phyloP scores from a whole-genome alignment of 2,797 vertebrate species.

The Urocyon cinereoargenteus region DNA sequence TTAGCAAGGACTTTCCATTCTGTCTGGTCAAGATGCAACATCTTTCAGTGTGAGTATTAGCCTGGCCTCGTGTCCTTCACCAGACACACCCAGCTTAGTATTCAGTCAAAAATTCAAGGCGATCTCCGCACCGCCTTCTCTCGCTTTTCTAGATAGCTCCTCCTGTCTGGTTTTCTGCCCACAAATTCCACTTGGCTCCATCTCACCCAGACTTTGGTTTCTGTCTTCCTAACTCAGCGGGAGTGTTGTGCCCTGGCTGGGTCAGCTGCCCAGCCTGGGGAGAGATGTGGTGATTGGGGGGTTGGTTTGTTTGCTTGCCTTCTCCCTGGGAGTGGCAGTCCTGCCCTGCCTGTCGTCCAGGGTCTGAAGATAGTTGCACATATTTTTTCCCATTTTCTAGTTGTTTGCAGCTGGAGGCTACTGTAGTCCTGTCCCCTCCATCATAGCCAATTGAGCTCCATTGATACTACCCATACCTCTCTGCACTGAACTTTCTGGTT shows the following conservation, averaged over 20 bases:
- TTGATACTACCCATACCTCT: not conserved
- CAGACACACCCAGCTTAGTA: fast-evolving
- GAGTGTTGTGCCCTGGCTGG: not conserved
- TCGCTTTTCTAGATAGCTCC: not conserved
- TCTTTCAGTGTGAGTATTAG: not conserved
- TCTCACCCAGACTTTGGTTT: not conserved
- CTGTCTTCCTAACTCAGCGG: not conserved
- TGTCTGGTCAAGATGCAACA: not conserved
- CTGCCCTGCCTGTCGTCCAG: not conserved
- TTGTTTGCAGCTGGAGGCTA: not conserved
- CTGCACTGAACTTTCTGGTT: no score
- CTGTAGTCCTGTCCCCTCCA: not conserved
- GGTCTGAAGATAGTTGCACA: not conserved
- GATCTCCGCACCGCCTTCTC: not conserved
- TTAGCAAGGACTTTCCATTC: not conserved
- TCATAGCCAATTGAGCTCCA: not conserved
- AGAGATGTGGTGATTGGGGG: not conserved
- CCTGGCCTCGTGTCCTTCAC: not conserved
- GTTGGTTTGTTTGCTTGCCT: not conserved
- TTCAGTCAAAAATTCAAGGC: not conserved
- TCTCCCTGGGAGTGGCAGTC: fast-evolving
- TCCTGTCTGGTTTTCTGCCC: not conserved
- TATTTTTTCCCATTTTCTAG: not conserved
- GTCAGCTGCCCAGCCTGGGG: not conserved
- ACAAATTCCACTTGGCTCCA: not conserved